These are phyloP conservation scores for Stenodema calcarata DNA, from an alignment of 2,888 invertebrate species.

Conservation along the genomic window DNA sequence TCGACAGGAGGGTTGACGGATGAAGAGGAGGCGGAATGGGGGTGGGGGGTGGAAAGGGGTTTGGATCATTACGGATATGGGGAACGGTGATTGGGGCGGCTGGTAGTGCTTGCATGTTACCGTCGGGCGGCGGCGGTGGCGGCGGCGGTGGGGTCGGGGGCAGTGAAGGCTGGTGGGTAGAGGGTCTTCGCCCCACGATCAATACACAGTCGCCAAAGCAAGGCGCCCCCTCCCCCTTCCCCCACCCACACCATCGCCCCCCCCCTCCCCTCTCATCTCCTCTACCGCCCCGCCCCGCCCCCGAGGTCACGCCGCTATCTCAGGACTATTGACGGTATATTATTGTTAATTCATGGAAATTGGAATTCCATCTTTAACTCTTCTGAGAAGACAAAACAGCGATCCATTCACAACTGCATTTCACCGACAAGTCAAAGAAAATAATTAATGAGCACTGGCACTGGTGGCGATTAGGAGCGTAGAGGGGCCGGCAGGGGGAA, in stretches of 20 bases:
- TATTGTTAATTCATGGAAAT: too few relatives aligned
- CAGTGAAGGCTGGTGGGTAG: not conserved
- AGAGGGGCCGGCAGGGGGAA: too few relatives aligned
- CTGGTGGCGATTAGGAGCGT: too few relatives aligned
- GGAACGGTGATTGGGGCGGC: conserved; percentile 45
- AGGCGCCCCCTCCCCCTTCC: conserved; percentile 11
- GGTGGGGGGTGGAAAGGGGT: too few relatives aligned
- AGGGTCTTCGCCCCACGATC: conserved; percentile 21
- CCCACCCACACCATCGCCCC: not conserved
- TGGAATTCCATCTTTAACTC: too few relatives aligned
- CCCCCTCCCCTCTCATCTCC: too few relatives aligned
- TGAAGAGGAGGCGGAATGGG: not conserved
- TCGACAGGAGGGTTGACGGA: not conserved
- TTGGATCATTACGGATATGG: conserved; percentile 44
- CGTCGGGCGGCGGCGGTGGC: not conserved
- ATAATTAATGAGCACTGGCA: too few relatives aligned
- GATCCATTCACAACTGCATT: too few relatives aligned
- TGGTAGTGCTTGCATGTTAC: conserved; percentile 45
- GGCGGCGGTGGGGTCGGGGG: not conserved
- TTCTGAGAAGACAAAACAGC: too few relatives aligned
- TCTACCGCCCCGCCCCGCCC: not conserved
- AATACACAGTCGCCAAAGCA: conserved; percentile 43
- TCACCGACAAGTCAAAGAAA: too few relatives aligned
- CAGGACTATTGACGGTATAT: too few relatives aligned
- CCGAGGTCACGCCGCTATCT: conserved; percentile 37